These are phyloP conservation scores for Caenorhabditis sinica DNA, from an alignment of 2,888 invertebrate genomes.

Conservation along the genomic window DNA sequence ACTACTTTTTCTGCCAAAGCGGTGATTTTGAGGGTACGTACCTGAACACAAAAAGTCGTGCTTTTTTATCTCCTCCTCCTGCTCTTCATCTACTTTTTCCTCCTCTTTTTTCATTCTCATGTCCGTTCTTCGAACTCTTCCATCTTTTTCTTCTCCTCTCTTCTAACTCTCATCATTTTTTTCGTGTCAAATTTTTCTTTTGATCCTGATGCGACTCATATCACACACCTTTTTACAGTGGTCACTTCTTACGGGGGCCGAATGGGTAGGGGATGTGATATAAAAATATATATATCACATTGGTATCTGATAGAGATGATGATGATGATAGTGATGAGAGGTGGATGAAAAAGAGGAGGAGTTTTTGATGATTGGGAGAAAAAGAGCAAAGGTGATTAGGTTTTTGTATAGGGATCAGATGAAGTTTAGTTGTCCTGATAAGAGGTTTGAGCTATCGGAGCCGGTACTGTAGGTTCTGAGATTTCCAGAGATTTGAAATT, in stretches of 20 bases:
- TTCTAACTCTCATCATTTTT: not conserved
- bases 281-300: constrained; percentile 24
- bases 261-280: not conserved
- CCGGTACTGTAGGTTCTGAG: not conserved
- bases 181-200: constrained; percentile 9
- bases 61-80: constrained; percentile 36
- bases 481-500: not conserved
- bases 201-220: constrained; percentile 33
- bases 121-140: constrained; percentile 29
- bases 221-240: constrained; percentile 37
- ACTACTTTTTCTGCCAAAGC: not conserved
- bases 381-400: not conserved
- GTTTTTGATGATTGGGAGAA: not conserved
- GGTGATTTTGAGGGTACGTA: not conserved
- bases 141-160: constrained; percentile 6
- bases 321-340: constrained; percentile 10
- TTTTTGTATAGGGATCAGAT: too few relatives aligned
- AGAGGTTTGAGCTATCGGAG: not conserved
- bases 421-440: too few relatives aligned
- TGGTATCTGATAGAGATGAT: constrained; percentile 24
- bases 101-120: too few relatives aligned
- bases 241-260: constrained; percentile 12
- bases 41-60: constrained; percentile 55
- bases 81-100: not conserved
- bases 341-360: not conserved